Base-by-base conservation (phyloP, 92 coral and sea anemone genomes). In the Palythoa grandiflora region DNA sequence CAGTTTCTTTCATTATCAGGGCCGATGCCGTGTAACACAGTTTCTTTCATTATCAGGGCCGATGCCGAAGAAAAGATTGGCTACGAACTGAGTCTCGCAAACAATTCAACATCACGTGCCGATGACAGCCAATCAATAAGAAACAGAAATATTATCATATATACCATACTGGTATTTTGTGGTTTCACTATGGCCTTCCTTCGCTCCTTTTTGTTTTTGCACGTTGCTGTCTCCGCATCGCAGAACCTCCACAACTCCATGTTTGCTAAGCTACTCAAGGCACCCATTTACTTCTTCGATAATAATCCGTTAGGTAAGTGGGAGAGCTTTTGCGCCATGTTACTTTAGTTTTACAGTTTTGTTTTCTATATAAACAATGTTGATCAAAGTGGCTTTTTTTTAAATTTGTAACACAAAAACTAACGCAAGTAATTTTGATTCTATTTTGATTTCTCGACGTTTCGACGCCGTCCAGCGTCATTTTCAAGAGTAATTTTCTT, bases 281-380 rank as follows among this genome's bases (percentile, higher is more conserved):
- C 98, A 16, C 95, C 96, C 9, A 93, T 94, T 14, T 93, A 96
- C 88, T 96, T 96, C 94, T 96, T 96, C 84, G 98, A 96, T 84
- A 92, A 96, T 39, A 96, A 94, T 72, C 98, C 98, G 0, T 94
- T 92, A 16, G 98, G 98, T 96, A 80, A 76, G 98, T 4, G 19
- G 65, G 16, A 59, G 65, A 44, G 50, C 3, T 44, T 44, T 44
- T 5, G 50, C 50, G 50, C 6, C 0, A 8, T 44, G 7, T 4
- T 44, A 6, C 7, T 44, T 44, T 6, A 3, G 1, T 44, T 44
- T 3, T 0, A 6, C 6, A 1, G 50, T 2, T 44, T 2, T 44
- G 5, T 4, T 44, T 44, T 44, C 7, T 8, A 44, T 2, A 44
- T 6, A 44, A 44, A 44, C 50, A 44, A 3, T 44, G 50, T 5